Evolutionary conservation across 2,888 invertebrate species (phyloP).

Genomic region (Andricus quercusramuli): DNA sequence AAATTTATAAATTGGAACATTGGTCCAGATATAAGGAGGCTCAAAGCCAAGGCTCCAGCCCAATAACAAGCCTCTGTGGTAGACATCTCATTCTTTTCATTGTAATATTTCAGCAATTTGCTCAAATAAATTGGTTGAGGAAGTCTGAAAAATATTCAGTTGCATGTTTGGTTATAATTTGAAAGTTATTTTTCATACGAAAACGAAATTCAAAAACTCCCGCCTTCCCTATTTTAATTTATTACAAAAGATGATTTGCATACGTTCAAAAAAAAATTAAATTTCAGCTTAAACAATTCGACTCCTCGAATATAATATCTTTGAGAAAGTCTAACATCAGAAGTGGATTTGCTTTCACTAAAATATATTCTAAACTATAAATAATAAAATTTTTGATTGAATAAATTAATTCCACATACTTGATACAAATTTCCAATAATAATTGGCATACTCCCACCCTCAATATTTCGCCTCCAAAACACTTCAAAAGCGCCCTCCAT

Average conservation of each 20-base stretch:
- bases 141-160: constrained; percentile 61
- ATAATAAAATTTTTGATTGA: not conserved
- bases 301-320: no score
- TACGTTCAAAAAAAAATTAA: no score
- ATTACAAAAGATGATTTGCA: no score
- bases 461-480: constrained; percentile 81
- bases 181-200: no score
- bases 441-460: constrained; percentile 82
- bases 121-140: constrained; percentile 71
- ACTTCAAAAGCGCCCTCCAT: constrained; percentile 80
- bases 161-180: not conserved
- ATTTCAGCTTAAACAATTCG: no score
- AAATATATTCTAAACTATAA: not conserved
- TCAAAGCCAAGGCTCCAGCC: constrained; percentile 74
- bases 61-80: constrained; percentile 77
- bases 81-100: constrained; percentile 45
- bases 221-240: no score
- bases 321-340: no score
- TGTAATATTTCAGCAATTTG: constrained; percentile 66
- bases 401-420: constrained; percentile 71
- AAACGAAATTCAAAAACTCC: no score
- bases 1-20: not conserved
- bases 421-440: constrained; percentile 83
- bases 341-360: no score
- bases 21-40: constrained; percentile 44